A percentile compares a stretch with the other conserved stretches of the same genome.
These are phyloP conservation scores for Cepaea nemoralis DNA, from an alignment of 1,140 invertebrate genomes.

Conservation along the genomic window DNA sequence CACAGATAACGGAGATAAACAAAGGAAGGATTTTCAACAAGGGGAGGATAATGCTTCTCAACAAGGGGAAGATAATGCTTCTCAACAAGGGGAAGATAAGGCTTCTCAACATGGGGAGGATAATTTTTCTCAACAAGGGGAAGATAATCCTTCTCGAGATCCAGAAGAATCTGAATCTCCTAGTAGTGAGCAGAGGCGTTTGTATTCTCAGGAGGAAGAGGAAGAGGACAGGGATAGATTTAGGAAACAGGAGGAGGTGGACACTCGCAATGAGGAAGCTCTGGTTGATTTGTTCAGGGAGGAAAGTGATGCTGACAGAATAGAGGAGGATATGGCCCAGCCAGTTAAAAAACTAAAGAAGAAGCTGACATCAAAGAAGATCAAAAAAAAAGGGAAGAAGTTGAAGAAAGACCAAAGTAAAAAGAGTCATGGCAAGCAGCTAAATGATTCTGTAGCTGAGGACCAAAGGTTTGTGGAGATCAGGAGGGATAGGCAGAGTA, in stretches of 20 bases:
- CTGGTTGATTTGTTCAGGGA: constrained; percentile 28
- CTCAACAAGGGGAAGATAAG: too few species aligned
- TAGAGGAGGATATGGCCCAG: constrained; percentile 27
- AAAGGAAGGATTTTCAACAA: too few species aligned
- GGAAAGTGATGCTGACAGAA: constrained; percentile 32
- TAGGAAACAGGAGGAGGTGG: constrained; percentile 28
- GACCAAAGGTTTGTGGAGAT: constrained; percentile 38
- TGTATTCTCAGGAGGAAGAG: not conserved
- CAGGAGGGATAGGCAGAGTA: not conserved
- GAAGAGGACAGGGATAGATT: not conserved
- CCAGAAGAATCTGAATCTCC: not conserved
- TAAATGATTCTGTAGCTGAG: not conserved
- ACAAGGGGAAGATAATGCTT: too few species aligned
- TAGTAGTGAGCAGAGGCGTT: not conserved
- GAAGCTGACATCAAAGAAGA: constrained; percentile 14
- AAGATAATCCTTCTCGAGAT: not conserved
- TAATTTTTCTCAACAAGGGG: not conserved
- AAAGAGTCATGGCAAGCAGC: not conserved
- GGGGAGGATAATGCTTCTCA: too few species aligned
- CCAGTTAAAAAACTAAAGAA: constrained; percentile 26
- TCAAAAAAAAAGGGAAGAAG: constrained; percentile 36
- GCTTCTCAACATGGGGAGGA: not conserved
- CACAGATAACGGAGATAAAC: too few species aligned
- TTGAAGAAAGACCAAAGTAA: constrained; percentile 33
- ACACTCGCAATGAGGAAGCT: constrained; percentile 26